Percentiles rank a stretch among this genome's conserved stretches.
Conservation (phyloP, 2,113 vertebrate species). For the Austrofundulus limnaeus region DNA sequence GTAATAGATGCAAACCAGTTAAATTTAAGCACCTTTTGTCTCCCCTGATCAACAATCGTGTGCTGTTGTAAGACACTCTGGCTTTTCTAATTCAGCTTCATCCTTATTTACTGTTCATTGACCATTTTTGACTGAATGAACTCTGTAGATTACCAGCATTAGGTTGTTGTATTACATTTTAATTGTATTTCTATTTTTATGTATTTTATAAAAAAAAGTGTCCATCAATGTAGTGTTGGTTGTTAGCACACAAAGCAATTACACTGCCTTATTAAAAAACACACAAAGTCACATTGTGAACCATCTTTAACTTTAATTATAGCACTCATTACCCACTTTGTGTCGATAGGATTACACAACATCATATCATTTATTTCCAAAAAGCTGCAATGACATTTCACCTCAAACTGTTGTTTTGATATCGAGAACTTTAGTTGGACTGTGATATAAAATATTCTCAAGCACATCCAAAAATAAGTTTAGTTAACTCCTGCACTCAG, state of each 20-base stretch:
- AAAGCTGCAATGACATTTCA: background rate
- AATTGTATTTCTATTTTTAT: too few species aligned
- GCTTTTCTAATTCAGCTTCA: background rate
- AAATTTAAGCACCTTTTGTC: too few species aligned
- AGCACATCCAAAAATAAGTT: background rate
- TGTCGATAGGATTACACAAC: too few species aligned
- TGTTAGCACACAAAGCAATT: background rate
- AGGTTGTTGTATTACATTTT: background rate
- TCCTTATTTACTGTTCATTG: background rate
- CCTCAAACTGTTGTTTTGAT: background rate
- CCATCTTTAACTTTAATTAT: too few species aligned
- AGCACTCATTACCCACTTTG: too few species aligned
- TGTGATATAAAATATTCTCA: background rate
- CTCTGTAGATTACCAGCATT: background rate
- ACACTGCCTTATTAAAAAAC: background rate
- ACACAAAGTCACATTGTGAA: too few species aligned
- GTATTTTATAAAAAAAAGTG: background rate
- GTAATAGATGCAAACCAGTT: too few species aligned
- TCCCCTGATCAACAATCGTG: too few species aligned
- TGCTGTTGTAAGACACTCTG: too few species aligned
- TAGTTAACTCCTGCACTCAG: background rate
- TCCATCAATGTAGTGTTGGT: background rate
- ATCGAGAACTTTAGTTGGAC: background rate
- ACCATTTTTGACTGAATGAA: conserved; percentile 11
- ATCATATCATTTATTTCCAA: too few species aligned